Base-by-base conservation (phyloP, 2,888 invertebrate genomes). In the Drosophila antonietae region DNA sequence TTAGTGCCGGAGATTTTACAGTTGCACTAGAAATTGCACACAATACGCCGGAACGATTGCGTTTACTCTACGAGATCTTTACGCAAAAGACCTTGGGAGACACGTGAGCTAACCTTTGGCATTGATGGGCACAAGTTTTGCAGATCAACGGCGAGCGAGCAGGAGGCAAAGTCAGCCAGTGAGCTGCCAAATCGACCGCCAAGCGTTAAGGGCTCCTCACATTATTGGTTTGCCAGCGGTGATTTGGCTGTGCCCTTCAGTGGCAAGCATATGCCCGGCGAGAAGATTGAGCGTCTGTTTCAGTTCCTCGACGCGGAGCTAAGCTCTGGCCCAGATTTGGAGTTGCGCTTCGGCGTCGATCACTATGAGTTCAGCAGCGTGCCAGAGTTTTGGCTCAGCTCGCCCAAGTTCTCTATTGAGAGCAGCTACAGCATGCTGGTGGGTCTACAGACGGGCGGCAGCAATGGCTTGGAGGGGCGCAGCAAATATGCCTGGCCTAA, bases 161-260 rank as follows among this genome's bases (percentile, higher is more conserved):
- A 61, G 15, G 52, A 59, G 1, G n/a, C 57, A 0, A 64, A 68
- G 28, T 7, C 41, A 23, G 7, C 41, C 23, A 58, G 15, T 2
- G 37, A 14, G 1, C 56, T 83, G 43, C 81, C 83, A 0, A 79
- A 80, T 41, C 74, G 75, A 3, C 74, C 85, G 0, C 77, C 89
- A 0, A 75, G 68, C 12, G 64, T 68, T 0, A 83, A 89, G 39
- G 88, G 76, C 3, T 75, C 76, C 70, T 92, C 92, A 0, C 90
- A 92, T n/a, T 92, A 91, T 61, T 92, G 92, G 92, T 91, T 92
- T 61, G 90, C 91, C 20, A 91, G 83, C 23, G 91, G 90, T 0
- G 90, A 91, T 47, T 59, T 92, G 49, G 79, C 90, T 0, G 82
- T 92, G 59, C 91, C 92, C 0, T 92, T 92, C 53, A 90, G 79